Base-by-base conservation (phyloP, 2,113 vertebrate species). In the Bombycilla garrulus region DNA sequence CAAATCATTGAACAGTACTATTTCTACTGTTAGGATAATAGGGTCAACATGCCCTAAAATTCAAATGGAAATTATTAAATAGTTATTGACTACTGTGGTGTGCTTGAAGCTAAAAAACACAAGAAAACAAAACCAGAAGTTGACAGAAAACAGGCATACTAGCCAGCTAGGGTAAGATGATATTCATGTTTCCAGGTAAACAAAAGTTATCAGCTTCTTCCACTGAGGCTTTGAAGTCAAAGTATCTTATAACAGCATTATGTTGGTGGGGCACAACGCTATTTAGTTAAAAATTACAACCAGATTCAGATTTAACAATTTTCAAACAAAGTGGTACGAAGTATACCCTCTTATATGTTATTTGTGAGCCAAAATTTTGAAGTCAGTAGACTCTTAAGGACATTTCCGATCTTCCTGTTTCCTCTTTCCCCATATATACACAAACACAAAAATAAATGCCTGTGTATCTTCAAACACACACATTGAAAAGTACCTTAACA, bases 121-220 rank as follows among this genome's bases (percentile, higher is more conserved):
- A 86, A 44, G 31, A 67, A 87, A 83, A 69, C 29, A 83, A 90
- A 93, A 33, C 6, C 38, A 92, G 67, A 79, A 88, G 73, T 84
- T 83, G 80, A 54, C 86, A 86, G 58, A 73, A 92, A 71, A 81
- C 15, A 90, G 44, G 70, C n/a, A 60, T 8, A 44, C 35, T 88
- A 76, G 70, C 24, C 69, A 82, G 10, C 74, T 87, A 51, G 3
- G 12, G 51, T 67, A 85, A 90, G 35, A 51, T 70, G 58, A 26
- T 36, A 58, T 38, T 71, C 57, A 33, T 76, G 69, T 91, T 92
- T 83, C 72, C 50, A 92, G 48, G 24, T 70, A 92, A 96, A 88
- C 45, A 94, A 90, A 95, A 95, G 45, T 57, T 11, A 89, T 50
- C 58, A 89, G 36, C 91, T 92, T 65, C 93, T 95, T 86, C 66